These are phyloP conservation scores for Antechinus flavipes DNA, from an alignment of 2,113 vertebrate genomes.

Conservation along the genomic window DNA sequence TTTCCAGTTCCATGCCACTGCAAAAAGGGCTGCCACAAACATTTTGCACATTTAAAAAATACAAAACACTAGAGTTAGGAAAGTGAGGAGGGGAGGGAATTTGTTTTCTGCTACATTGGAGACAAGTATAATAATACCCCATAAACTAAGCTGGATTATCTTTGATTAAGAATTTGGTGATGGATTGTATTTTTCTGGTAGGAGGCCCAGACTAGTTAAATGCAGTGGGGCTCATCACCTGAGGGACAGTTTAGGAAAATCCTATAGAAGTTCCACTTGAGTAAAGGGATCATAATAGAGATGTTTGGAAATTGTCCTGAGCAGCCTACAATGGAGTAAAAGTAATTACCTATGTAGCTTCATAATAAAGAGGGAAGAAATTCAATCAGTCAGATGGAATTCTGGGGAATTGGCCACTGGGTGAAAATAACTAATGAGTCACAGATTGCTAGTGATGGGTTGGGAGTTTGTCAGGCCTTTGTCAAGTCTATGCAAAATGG, in stretches of 20 bases:
- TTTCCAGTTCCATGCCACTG: too few species aligned
- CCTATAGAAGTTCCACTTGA: not conserved
- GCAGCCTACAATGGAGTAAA: not conserved
- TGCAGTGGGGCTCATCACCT: not conserved
- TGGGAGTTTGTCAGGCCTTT: not conserved
- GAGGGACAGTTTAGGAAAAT: not conserved
- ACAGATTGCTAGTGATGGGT: not conserved
- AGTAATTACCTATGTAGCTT: not conserved
- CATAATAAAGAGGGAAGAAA: not conserved
- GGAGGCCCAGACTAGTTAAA: not conserved
- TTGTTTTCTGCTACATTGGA: not conserved
- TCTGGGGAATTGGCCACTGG: not conserved
- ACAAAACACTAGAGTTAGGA: not conserved
- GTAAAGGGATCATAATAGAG: not conserved
- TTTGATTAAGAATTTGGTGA: not conserved
- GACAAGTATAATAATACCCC: not conserved
- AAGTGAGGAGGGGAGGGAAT: not conserved
- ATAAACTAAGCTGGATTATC: not conserved
- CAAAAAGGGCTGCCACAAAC: too few species aligned
- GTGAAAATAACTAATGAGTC: not conserved
- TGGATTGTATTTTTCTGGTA: not conserved
- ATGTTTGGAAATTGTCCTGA: not conserved
- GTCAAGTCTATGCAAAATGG: not conserved
- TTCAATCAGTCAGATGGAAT: not conserved
- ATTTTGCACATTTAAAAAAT: too few species aligned